phyloP scores from a whole-genome alignment of 1,140 invertebrate genomes.

The Atta colombica region DNA sequence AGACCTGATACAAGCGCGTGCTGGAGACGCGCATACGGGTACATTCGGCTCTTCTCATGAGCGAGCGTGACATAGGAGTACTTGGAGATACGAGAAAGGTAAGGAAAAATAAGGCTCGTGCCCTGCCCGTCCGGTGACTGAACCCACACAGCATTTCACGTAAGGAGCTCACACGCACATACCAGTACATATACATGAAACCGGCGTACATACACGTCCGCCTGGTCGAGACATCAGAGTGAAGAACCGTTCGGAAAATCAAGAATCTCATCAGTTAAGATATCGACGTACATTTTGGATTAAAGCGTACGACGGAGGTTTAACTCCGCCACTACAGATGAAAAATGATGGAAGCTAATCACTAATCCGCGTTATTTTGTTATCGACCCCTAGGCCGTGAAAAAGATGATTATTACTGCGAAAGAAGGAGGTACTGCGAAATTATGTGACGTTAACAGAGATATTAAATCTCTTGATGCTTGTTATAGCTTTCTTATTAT shows the following conservation, averaged over 20 bases:
- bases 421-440: conserved; percentile 11
- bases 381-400: conserved; percentile 57
- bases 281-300: conserved; percentile 52
- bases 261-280: conserved; percentile 67
- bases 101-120: conserved; percentile 76
- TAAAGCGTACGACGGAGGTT: conserved; percentile 13
- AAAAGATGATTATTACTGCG: conserved; percentile 39
- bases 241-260: conserved; percentile 63
- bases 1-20: conserved; percentile 22
- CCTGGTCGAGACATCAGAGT: conserved; percentile 33
- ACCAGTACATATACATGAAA: not conserved
- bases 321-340: conserved; percentile 9
- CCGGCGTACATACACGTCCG: conserved; percentile 6
- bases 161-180: conserved; percentile 27
- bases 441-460: conserved; percentile 46
- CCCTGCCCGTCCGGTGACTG: conserved; percentile 77
- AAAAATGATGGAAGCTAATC: conserved; percentile 34
- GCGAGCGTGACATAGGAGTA: conserved; percentile 71
- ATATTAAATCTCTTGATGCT: conserved; percentile 37
- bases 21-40: conserved; percentile 33
- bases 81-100: conserved; percentile 74
- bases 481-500: conserved; percentile 9
- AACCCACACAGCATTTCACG: conserved; percentile 75
- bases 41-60: not conserved
- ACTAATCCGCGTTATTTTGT: conserved; percentile 45